Conservation (phyloP, 2,888 invertebrate species). For the Ophion costatus region DNA sequence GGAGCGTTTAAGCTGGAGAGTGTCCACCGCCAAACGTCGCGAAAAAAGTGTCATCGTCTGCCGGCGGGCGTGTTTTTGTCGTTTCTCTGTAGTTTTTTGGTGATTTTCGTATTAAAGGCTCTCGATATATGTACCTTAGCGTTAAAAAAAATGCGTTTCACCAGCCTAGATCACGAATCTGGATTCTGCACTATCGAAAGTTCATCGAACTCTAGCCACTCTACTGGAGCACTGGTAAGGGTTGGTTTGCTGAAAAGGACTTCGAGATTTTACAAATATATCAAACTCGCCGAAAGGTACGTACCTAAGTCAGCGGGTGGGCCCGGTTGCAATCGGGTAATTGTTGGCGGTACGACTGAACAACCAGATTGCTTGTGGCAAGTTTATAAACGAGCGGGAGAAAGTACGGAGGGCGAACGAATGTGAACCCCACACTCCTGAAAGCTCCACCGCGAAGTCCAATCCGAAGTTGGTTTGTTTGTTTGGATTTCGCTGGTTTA, state of each 20-base stretch:
- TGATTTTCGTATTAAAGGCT: too few species aligned
- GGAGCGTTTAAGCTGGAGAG: too few species aligned
- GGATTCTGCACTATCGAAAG: neutral
- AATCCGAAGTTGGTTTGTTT: neutral
- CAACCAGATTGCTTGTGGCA: constrained; percentile 75
- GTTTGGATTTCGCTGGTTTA: too few species aligned
- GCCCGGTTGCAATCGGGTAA: constrained; percentile 70
- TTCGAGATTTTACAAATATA: constrained; percentile 6
- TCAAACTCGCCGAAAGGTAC: constrained; percentile 18
- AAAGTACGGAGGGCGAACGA: constrained; percentile 76
- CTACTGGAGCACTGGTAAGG: neutral
- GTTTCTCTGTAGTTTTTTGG: too few species aligned
- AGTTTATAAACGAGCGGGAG: constrained; percentile 82
- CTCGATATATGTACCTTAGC: too few species aligned
- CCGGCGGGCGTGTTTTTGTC: too few species aligned
- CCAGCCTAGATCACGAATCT: neutral
- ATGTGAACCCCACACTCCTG: constrained; percentile 64
- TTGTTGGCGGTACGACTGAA: constrained; percentile 79
- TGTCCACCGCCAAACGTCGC: too few species aligned
- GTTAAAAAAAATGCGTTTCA: too few species aligned
- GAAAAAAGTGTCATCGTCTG: too few species aligned
- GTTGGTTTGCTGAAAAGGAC: neutral
- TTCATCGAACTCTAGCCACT: neutral
- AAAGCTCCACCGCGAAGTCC: constrained; percentile 64
- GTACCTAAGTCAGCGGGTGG: constrained; percentile 55